These are phyloP conservation scores for Ptilorrhoa leucosticta DNA, from an alignment of 2,113 vertebrate species.

Conservation along the genomic window DNA sequence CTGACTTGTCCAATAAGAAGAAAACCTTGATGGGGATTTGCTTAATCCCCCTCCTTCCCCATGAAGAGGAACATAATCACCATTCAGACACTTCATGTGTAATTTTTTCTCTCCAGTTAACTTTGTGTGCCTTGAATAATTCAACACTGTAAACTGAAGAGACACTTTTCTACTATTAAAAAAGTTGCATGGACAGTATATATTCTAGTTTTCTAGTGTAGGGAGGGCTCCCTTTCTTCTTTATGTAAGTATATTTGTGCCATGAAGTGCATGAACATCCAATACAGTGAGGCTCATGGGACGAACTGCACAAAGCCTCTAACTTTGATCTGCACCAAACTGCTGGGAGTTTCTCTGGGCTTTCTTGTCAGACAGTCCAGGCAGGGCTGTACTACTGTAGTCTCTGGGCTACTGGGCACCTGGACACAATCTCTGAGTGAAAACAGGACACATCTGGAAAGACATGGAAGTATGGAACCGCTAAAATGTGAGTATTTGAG, in stretches of 20 bases:
- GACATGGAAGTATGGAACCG: background rate
- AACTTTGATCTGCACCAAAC: background rate
- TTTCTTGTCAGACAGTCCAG: background rate
- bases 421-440: background rate
- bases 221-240: background rate
- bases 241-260: background rate
- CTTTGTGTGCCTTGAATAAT: background rate
- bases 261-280: background rate
- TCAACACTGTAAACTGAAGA: background rate
- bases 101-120: background rate
- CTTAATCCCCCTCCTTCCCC: background rate
- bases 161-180: background rate
- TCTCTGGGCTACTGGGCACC: background rate
- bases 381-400: background rate
- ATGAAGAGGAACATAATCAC: background rate
- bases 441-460: background rate
- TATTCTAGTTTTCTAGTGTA: background rate
- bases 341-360: background rate
- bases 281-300: background rate
- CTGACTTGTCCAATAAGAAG: background rate
- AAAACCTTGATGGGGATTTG: background rate
- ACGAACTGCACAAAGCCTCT: background rate
- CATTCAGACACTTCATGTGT: background rate
- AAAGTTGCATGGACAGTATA: background rate
- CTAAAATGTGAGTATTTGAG: background rate